Conservation (phyloP, 2,113 vertebrate species). For the pig (Sus scrofa) region DNA sequence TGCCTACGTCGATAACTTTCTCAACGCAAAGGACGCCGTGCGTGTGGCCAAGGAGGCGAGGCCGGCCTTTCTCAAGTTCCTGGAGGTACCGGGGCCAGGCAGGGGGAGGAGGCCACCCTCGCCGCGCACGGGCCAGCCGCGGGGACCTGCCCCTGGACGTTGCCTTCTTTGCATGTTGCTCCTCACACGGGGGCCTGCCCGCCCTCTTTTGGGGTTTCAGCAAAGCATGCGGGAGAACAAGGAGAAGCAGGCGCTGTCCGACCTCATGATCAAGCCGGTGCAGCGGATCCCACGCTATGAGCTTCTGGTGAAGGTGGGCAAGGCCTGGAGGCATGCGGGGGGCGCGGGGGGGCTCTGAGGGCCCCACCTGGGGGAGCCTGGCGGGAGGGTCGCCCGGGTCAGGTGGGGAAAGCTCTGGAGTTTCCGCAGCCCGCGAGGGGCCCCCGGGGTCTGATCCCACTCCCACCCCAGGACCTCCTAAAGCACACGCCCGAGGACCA, state of each 20-base stretch:
- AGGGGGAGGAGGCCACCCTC: not conserved
- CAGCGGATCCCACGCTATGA: slow-evolving; percentile 99
- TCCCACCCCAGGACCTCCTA: slow-evolving; percentile 92
- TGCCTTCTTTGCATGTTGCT: no score
- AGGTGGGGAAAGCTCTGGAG: not conserved
- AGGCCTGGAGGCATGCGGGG: rapidly evolving
- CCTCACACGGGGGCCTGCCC: not conserved
- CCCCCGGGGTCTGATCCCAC: not conserved
- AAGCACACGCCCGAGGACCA: slow-evolving; percentile 98
- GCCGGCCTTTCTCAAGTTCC: slow-evolving; percentile 97
- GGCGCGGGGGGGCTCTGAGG: not conserved
- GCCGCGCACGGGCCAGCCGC: not conserved
- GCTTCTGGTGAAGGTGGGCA: slow-evolving; percentile 95
- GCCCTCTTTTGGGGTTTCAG: slow-evolving; percentile 83
- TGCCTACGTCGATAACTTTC: slow-evolving; percentile 98
- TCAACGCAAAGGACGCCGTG: slow-evolving; percentile 98
- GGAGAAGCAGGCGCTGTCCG: slow-evolving; percentile 97
- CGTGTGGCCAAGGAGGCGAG: slow-evolving; percentile 97
- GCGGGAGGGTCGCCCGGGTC: not conserved
- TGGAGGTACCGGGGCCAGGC: slow-evolving; percentile 91
- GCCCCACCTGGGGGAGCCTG: not conserved
- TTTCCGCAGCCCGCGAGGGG: not conserved
- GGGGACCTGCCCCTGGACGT: not conserved
- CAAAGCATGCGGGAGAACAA: slow-evolving; percentile 99
- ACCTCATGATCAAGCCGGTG: slow-evolving; percentile 99